Evolutionary conservation across 2,113 vertebrate genomes (phyloP).

Genomic region (Daboia siamensis): DNA sequence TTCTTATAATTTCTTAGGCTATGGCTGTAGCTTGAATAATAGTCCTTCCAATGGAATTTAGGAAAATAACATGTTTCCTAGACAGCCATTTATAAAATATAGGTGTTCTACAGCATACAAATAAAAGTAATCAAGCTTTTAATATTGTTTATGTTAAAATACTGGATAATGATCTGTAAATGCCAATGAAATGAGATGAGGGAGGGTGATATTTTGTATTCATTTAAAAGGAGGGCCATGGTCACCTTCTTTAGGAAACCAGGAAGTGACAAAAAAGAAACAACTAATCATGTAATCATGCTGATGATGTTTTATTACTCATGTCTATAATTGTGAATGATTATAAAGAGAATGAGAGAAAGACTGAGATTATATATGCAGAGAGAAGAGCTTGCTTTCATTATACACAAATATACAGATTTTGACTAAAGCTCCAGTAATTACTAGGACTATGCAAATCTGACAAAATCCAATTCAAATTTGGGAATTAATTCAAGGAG

Average conservation of each 20-base stretch:
- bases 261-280: neutral
- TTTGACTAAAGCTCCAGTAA: neutral
- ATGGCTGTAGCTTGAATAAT: neutral
- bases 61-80: neutral
- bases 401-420: slow-evolving; percentile 18
- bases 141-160: neutral
- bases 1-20: neutral
- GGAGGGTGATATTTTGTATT: neutral
- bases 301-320: slow-evolving; percentile 13
- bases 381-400: slow-evolving; percentile 30
- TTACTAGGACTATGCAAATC: neutral
- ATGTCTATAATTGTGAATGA: neutral
- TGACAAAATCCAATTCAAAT: neutral
- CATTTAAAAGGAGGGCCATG: neutral
- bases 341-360: neutral
- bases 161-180: neutral
- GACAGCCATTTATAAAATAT: neutral
- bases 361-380: neutral
- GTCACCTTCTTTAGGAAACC: neutral
- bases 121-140: slow-evolving; percentile 17
- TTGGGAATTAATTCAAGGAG: neutral
- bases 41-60: neutral
- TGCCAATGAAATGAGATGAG: slow-evolving; percentile 7
- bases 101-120: slow-evolving; percentile 4
- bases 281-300: neutral